A percentile compares a stretch with the other conserved stretches of the same genome.
These are phyloP conservation scores for Drosophila tripunctata DNA, from an alignment of 2,888 invertebrate species.

Conservation along the genomic window DNA sequence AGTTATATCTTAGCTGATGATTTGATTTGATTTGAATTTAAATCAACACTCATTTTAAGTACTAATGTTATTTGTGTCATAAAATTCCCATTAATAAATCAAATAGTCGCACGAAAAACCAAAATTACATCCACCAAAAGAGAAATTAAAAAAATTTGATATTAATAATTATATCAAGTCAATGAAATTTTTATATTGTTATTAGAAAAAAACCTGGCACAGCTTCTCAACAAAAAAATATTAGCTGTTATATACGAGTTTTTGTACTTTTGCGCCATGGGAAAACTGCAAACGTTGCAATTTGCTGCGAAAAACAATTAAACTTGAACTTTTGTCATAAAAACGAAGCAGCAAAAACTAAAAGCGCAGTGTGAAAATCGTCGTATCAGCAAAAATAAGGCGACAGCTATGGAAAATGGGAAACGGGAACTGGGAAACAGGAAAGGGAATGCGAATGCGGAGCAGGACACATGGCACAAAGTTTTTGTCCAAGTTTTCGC, in stretches of 20 bases:
- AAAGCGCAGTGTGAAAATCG: constrained; percentile 55
- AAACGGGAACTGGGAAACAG: constrained; percentile 7
- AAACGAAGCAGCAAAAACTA: constrained; percentile 34
- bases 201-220: not conserved
- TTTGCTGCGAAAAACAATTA: constrained; percentile 68
- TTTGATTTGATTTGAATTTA: too few species aligned
- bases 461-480: constrained; percentile 41
- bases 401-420: constrained; percentile 25
- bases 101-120: too few species aligned
- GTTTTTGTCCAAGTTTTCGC: constrained; percentile 57
- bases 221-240: constrained; percentile 14
- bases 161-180: too few species aligned
- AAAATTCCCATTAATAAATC: too few species aligned
- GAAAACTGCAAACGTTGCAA: constrained; percentile 64
- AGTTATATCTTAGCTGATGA: too few species aligned
- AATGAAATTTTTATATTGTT: not conserved
- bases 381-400: constrained; percentile 66
- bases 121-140: too few species aligned
- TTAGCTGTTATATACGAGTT: constrained; percentile 35
- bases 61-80: too few species aligned
- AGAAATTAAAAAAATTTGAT: too few species aligned
- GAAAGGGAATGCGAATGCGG: constrained; percentile 8
- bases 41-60: too few species aligned
- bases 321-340: constrained; percentile 77
- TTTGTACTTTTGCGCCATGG: constrained; percentile 26